Evolutionary conservation across 2,888 invertebrate genomes (phyloP).

Genomic region (Mamestra brassicae): DNA sequence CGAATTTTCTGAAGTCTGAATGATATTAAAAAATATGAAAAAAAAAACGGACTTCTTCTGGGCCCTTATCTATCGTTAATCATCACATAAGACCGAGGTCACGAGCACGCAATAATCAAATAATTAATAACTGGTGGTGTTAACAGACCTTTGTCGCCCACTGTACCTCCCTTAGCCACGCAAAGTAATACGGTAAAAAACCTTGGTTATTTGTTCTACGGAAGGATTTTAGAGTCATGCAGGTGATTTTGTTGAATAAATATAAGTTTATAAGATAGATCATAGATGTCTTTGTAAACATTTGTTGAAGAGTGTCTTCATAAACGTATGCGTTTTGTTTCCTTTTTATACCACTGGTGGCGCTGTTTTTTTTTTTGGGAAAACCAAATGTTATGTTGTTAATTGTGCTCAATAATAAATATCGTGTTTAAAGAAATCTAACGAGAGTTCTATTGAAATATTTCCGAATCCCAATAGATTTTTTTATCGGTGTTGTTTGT

Average conservation of each 20-base stretch:
- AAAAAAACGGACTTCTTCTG: too few relatives aligned
- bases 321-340: too few relatives aligned
- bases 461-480: too few relatives aligned
- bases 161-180: constrained; percentile 32
- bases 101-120: background rate
- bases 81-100: too few relatives aligned
- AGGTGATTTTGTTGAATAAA: constrained; percentile 7
- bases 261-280: background rate
- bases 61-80: background rate
- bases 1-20: too few relatives aligned
- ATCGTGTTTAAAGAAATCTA: background rate
- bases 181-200: constrained; percentile 51
- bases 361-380: background rate
- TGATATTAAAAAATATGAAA: too few relatives aligned
- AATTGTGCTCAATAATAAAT: too few relatives aligned
- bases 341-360: too few relatives aligned
- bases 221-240: constrained; percentile 62
- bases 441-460: too few relatives aligned
- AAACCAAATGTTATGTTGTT: background rate
- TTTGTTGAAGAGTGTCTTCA: too few relatives aligned
- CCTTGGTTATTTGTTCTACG: constrained; percentile 63
- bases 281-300: background rate
- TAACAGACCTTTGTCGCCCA: background rate
- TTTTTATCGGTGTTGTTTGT: too few relatives aligned
- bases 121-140: background rate